Conservation (phyloP, 30 jellyfish, hydroid and myxozoan species). For the Nemopilema nomurai region DNA sequence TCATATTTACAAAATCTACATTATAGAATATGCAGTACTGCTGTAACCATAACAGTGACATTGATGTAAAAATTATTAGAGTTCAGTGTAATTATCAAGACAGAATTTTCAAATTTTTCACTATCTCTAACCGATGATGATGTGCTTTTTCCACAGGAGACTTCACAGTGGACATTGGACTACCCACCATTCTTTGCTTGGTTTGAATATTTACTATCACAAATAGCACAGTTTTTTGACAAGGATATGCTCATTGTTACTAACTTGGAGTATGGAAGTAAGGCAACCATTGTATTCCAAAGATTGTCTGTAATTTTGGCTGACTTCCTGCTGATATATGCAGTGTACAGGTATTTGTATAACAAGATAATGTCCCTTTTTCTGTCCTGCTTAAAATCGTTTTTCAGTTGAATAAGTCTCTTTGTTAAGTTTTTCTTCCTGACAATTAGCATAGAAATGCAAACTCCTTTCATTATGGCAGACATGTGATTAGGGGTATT, state of each 20-base stretch:
- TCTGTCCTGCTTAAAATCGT: not conserved
- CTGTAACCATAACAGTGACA: too few relatives aligned
- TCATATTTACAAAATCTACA: too few relatives aligned
- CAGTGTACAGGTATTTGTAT: slow-evolving; percentile 68
- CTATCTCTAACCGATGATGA: too few relatives aligned
- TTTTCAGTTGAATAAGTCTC: too few relatives aligned
- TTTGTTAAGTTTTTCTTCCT: not conserved
- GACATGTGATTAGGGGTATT: too few relatives aligned
- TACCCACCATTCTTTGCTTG: slow-evolving; percentile 99
- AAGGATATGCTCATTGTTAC: slow-evolving; percentile 69
- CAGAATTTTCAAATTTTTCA: slow-evolving; percentile 3
- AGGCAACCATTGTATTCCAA: slow-evolving; percentile 79
- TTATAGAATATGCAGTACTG: too few relatives aligned
- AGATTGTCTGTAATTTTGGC: slow-evolving; percentile 78
- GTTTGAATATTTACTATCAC: slow-evolving; percentile 91
- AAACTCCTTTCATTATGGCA: too few relatives aligned
- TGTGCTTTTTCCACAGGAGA: slow-evolving; percentile 45
- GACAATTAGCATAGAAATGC: too few relatives aligned
- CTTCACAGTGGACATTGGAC: slow-evolving; percentile 96
- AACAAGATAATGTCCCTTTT: not conserved
- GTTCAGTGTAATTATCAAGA: too few relatives aligned
- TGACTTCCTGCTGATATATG: slow-evolving; percentile 68
- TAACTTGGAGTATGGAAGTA: slow-evolving; percentile 73
- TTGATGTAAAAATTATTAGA: too few relatives aligned
- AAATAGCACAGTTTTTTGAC: slow-evolving; percentile 74